Evolutionary conservation across 2,113 vertebrate species (phyloP), one percentile per base, ranked within the genome.

Genomic region (Ictidomys tridecemlineatus): DNA sequence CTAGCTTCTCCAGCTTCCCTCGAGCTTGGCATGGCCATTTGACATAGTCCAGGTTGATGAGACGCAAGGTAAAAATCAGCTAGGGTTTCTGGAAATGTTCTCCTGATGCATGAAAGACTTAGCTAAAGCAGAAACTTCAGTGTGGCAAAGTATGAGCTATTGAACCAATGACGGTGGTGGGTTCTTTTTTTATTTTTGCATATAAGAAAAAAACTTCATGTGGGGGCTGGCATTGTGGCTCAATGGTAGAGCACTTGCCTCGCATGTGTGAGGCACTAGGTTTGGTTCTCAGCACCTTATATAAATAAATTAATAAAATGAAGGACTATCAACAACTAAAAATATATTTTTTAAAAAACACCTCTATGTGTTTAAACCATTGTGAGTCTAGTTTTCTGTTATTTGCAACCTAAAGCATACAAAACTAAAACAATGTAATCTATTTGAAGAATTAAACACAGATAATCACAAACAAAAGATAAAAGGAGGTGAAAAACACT

Each of bases 331-430:
- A 51, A 51, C 12, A 51, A 13, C 48, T 51, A 13, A 51, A 51
- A 51, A 51, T 13, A 51, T 13, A 51, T 51, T 51, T 51, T 51
- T 51, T 0, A 26, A 58, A 58, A 61, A 61, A 56, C 30, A 83
- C 22, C 8, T 32, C 37, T 77, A 63, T 53, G 78, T 72, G 7
- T 70, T 86, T 69, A 94, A 86, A 39, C 10, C 11, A 85, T 11
- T 18, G 20, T 5, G 37, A 63, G 30, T 85, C 20, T 34, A 69
- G 63, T 58, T 76, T 93, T 94, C 76, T 93, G 24, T 61, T 96
- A 45, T 37, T 76, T 93, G 82, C 30, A 95, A 61, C 65, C 91
- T 48, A 80, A 82, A 53, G 45, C 53, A 85, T 88, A 67, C 78
- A 48, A 73, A 91, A 91, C 8, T 70, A 39, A 94, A 93, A 87